Evolutionary conservation across 2,888 invertebrate species (phyloP), one percentile per base, ranked within the genome.

Genomic region (Criorhina ranunculi): DNA sequence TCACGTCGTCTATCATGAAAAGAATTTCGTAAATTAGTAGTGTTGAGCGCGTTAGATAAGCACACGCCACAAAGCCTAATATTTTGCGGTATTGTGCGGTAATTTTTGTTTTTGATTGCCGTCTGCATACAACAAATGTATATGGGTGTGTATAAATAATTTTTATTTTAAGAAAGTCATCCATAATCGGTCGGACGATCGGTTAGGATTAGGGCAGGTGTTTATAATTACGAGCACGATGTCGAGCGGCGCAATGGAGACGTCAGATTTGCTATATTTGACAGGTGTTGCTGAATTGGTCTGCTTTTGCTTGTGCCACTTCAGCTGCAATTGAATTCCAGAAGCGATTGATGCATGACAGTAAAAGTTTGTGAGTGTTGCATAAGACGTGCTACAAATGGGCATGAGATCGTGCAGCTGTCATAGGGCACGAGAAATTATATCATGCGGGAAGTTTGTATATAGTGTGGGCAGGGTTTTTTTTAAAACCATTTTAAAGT

Each of bases 21-120:
- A 40, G 51, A 62, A 51, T 51, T 49, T 70, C 5, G 59, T 70
- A 33, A 51, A 72, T 72, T 72, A 72, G 46, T 37, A 33, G 31
- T 62, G 60, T 42, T 60, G 19, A 19, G 51, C 51, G 46, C 31
- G 53, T 62, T 62, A 72, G 72, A 72, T 72, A 60, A 72, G 40
- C 51, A 31, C 66, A 29, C 24, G 15, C 5, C 66, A 33, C 6
- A 66, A 51, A 66, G 53, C 53, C 53, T 31, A 53, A 53, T 53
- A 37, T 55, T 35, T 35, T 17, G 17, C 33, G 29, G 2, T 12
- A 29, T 29, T 12, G 15, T 29, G 24, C 12, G 11, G 6, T 11
- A 46, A 17, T 62, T 19, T 44, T 17, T n/a, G n/a, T n/a, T 12
- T 53, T 40, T 67, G 15, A 42, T 53, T 40, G n/a, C 15, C 7